Evolutionary conservation across 2,113 vertebrate species (phyloP).

Genomic region (Elephantulus edwardii): DNA sequence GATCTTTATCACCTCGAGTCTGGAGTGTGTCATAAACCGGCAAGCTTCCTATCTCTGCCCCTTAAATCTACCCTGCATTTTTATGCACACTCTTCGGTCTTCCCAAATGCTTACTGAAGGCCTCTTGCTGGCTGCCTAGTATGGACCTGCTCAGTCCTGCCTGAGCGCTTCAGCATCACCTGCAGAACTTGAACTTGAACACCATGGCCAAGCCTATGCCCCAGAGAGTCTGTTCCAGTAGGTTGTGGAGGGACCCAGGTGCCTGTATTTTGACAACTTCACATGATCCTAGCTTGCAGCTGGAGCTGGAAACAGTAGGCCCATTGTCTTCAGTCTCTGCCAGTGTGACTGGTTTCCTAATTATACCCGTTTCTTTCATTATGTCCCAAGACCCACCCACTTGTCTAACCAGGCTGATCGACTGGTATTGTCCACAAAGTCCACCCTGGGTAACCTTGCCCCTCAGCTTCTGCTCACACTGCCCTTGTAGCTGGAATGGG

Average conservation of each 20-base stretch:
- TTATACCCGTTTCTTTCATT: accelerated
- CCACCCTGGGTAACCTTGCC: too few relatives aligned
- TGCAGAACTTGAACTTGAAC: neutral
- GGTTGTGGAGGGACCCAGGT: neutral
- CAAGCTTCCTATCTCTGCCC: neutral
- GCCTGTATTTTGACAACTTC: neutral
- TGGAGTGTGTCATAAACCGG: neutral
- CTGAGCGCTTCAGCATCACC: neutral
- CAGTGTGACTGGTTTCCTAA: neutral
- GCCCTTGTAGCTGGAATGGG: neutral
- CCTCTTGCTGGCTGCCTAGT: neutral
- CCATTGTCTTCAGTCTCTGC: neutral
- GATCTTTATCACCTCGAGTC: accelerated
- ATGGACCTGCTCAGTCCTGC: neutral
- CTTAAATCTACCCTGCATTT: neutral
- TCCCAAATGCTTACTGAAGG: neutral
- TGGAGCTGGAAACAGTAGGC: neutral
- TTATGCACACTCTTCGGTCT: too few relatives aligned
- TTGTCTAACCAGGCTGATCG: neutral
- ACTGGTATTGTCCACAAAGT: too few relatives aligned
- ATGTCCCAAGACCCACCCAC: accelerated
- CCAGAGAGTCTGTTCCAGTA: neutral
- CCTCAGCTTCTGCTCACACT: neutral
- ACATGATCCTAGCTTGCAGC: neutral
- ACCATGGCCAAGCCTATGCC: too few relatives aligned